These are phyloP conservation scores for Thera britannica DNA, from an alignment of 2,888 invertebrate genomes.

Conservation along the genomic window DNA sequence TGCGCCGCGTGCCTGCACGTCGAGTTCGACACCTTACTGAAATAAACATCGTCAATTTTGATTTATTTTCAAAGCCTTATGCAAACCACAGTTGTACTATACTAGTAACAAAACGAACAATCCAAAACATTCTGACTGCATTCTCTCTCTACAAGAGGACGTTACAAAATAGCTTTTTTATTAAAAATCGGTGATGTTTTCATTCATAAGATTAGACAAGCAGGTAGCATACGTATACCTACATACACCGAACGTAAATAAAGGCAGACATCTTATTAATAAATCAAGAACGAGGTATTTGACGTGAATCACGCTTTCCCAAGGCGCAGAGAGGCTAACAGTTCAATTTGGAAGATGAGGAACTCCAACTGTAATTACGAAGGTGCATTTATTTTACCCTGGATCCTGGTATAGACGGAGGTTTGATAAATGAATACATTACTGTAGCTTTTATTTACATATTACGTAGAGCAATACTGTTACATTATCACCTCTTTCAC, in stretches of 20 bases:
- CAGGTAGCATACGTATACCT: neutral
- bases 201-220: neutral
- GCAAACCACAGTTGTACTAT: too few relatives aligned
- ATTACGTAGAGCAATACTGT: too few relatives aligned
- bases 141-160: too few relatives aligned
- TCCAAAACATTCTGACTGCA: too few relatives aligned
- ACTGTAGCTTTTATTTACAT: neutral
- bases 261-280: conserved; percentile 16
- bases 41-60: neutral
- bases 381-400: too few relatives aligned
- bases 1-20: neutral
- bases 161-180: too few relatives aligned
- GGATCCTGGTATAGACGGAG: too few relatives aligned
- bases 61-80: neutral
- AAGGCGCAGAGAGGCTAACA: conserved; percentile 1
- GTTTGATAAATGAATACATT: too few relatives aligned
- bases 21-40: neutral
- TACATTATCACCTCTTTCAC: conserved; percentile 6
- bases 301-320: conserved; percentile 12
- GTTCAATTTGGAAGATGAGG: neutral
- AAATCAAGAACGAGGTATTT: conserved; percentile 14
- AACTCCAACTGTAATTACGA: too few relatives aligned
- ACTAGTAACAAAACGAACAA: too few relatives aligned
- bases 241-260: conserved; percentile 1
- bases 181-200: too few relatives aligned